phyloP scores from a whole-genome alignment of 2,113 vertebrate species.

The Takifugu flavidus region DNA sequence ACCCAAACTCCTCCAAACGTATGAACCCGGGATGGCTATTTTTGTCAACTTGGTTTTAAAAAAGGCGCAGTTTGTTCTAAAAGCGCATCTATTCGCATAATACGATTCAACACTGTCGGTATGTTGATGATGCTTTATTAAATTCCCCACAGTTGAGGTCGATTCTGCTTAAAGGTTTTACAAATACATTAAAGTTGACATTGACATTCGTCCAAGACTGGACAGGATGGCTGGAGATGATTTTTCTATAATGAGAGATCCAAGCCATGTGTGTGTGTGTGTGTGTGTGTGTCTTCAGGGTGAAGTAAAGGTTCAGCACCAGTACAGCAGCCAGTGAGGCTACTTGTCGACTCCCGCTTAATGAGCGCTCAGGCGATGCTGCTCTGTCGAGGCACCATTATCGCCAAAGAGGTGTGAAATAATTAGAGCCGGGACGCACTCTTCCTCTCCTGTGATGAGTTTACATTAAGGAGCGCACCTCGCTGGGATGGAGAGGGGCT shows the following conservation, averaged over 20 bases:
- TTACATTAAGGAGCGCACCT: conserved; percentile 25
- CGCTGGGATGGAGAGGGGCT: conserved; percentile 14
- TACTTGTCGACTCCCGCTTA: conserved; percentile 48
- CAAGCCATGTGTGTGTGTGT: conserved; percentile 19
- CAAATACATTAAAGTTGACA: too few species aligned
- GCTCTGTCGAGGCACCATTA: conserved; percentile 46
- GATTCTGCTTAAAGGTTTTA: too few species aligned
- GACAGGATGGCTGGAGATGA: conserved; percentile 32
- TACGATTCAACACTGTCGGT: too few species aligned
- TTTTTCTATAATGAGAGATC: conserved; percentile 44
- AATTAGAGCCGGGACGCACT: conserved; percentile 32
- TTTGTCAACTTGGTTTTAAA: too few species aligned
- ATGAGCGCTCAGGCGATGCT: conserved; percentile 41
- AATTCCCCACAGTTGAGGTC: too few species aligned
- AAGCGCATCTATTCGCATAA: too few species aligned
- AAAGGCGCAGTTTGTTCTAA: not conserved
- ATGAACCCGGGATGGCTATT: too few species aligned
- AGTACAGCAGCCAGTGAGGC: conserved; percentile 36
- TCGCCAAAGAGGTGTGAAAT: conserved; percentile 40
- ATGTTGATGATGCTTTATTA: too few species aligned
- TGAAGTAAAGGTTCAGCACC: conserved; percentile 13
- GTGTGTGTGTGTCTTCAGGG: conserved; percentile 10
- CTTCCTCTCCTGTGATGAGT: conserved; percentile 18
- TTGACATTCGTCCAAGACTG: not conserved
- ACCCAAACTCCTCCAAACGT: too few species aligned